These are phyloP conservation scores for Nothocercus nigrocapillus DNA, from an alignment of 2,113 vertebrate genomes.

Conservation along the genomic window DNA sequence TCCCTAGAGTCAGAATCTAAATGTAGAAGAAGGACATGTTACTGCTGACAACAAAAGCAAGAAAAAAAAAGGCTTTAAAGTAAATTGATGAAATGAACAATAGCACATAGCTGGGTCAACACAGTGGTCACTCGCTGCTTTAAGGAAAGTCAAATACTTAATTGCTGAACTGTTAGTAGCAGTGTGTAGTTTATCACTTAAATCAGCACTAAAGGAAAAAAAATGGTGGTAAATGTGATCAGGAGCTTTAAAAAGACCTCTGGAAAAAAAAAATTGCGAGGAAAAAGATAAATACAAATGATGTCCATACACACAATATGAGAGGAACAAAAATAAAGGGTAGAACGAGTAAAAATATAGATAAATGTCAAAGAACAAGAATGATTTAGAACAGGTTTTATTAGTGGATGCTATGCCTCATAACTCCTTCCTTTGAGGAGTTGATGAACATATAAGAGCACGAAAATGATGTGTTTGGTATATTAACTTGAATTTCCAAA, in stretches of 20 bases:
- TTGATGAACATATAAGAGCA: not conserved
- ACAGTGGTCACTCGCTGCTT: not conserved
- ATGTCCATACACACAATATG: not conserved
- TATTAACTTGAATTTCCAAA: not conserved
- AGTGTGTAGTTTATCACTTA: not conserved
- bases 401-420: not conserved
- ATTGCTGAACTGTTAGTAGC: not conserved
- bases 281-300: not conserved
- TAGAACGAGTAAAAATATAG: not conserved
- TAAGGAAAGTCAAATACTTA: constrained; percentile 5
- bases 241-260: not conserved
- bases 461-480: not conserved
- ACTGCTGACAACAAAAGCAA: not conserved
- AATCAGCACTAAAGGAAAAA: not conserved
- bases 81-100: constrained; percentile 11
- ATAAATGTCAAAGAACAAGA: not conserved
- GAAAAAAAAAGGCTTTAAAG: constrained; percentile 1
- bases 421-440: not conserved
- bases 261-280: not conserved
- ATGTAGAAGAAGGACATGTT: not conserved
- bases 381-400: not conserved
- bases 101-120: not conserved
- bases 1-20: not conserved
- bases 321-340: not conserved
- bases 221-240: not conserved